Percentiles rank a stretch among this genome's conserved stretches.
Evolutionary conservation across 2,797 vertebrate species (phyloP).

Genomic region (Danio choprae): DNA sequence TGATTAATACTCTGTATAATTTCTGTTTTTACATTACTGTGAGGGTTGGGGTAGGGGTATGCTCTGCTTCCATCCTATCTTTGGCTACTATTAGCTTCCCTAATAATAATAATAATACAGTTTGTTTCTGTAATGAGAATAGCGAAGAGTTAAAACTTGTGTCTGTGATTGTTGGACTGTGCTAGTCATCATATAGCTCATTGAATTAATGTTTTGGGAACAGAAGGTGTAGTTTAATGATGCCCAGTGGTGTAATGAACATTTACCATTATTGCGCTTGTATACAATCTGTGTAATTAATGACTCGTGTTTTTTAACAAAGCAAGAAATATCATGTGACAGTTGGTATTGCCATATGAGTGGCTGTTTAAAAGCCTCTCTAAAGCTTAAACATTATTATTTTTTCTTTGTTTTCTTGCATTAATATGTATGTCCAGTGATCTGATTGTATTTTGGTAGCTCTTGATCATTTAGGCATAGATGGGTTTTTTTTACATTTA

Average conservation of each 20-base stretch:
- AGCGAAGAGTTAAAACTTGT: too few relatives aligned
- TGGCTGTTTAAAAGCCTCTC: not conserved
- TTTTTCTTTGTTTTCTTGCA: not conserved
- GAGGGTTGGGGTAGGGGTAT: too few relatives aligned
- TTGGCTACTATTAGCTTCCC: too few relatives aligned
- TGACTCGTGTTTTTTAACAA: conserved; percentile 23
- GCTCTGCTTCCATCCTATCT: too few relatives aligned
- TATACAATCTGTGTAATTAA: conserved; percentile 34
- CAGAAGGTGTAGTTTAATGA: conserved; percentile 43
- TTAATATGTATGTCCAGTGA: not conserved
- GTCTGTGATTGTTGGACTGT: not conserved
- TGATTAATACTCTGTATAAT: too few relatives aligned
- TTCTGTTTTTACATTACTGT: too few relatives aligned
- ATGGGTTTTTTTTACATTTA: too few relatives aligned
- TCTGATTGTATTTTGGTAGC: too few relatives aligned
- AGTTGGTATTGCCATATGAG: conserved; percentile 22
- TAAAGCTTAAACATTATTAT: not conserved
- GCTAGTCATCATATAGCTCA: conserved; percentile 5
- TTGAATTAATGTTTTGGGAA: conserved; percentile 2
- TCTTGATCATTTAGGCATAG: not conserved
- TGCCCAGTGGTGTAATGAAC: conserved; percentile 29
- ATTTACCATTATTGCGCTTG: conserved; percentile 22
- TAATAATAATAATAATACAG: too few relatives aligned
- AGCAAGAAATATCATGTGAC: not conserved
- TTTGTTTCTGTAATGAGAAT: too few relatives aligned